phyloP scores from a whole-genome alignment of 2,113 vertebrate genomes.

The Sporophila hypoxantha region DNA sequence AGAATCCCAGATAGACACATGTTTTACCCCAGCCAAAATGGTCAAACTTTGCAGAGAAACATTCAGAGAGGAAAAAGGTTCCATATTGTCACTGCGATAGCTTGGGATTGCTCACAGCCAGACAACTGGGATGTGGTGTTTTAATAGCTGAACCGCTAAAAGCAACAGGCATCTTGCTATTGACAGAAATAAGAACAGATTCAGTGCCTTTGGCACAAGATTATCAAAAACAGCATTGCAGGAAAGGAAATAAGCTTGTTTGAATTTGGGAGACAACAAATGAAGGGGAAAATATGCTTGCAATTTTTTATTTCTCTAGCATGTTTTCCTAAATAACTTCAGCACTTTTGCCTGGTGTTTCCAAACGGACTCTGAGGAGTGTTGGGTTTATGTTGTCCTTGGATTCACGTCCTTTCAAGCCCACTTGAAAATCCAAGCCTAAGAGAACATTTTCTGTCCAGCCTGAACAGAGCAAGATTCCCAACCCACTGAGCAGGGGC shows the following conservation, averaged over 20 bases:
- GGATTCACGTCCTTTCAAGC: not conserved
- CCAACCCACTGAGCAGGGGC: not conserved
- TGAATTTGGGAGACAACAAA: slow-evolving; percentile 52
- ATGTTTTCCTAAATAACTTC: not conserved
- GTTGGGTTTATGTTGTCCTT: not conserved
- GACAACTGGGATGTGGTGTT: slow-evolving; percentile 27
- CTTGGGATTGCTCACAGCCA: slow-evolving; percentile 36
- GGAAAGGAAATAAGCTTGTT: slow-evolving; percentile 44
- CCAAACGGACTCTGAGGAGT: not conserved
- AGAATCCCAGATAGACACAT: slow-evolving; percentile 56
- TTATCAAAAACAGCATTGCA: slow-evolving; percentile 28
- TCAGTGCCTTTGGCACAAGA: slow-evolving; percentile 34
- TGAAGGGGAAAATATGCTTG: slow-evolving; percentile 15
- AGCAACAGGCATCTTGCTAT: slow-evolving; percentile 44
- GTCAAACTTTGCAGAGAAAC: slow-evolving; percentile 56
- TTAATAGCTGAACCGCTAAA: slow-evolving; percentile 44
- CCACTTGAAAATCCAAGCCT: not conserved
- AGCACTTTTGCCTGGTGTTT: not conserved
- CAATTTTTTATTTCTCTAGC: not conserved
- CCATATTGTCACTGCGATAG: slow-evolving; percentile 40
- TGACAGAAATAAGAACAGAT: slow-evolving; percentile 31
- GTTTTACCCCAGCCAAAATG: slow-evolving; percentile 52
- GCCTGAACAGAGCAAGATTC: not conserved
- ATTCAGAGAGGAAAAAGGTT: slow-evolving; percentile 42
- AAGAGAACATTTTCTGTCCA: not conserved